Evolutionary conservation across 2,797 vertebrate genomes (phyloP).

Genomic region (Psittacula echo): DNA sequence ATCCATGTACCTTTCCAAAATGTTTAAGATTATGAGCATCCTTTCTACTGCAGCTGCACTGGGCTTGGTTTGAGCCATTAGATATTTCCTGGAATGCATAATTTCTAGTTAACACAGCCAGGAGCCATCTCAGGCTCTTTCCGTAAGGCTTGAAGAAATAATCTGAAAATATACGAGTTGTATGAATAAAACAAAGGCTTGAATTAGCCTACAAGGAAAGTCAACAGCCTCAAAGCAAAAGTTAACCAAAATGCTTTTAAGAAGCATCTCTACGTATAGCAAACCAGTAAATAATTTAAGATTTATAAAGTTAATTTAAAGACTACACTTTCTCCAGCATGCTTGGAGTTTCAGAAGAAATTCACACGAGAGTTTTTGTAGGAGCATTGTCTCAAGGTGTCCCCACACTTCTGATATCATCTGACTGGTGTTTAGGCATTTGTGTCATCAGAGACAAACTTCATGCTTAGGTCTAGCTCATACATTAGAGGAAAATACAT

Average conservation of each 20-base stretch:
- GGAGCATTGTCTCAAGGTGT: not conserved
- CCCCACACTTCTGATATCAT: not conserved
- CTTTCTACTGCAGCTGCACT: not conserved
- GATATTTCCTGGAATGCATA: not conserved
- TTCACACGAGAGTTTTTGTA: not conserved
- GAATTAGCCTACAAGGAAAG: not conserved
- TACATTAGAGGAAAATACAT: not conserved
- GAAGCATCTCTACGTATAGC: not conserved
- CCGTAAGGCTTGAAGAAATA: not conserved
- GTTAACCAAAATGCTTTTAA: not conserved
- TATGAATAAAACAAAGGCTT: not conserved
- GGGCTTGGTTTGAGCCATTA: slow-evolving; percentile 7
- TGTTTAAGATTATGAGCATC: not conserved
- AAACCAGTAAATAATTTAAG: not conserved
- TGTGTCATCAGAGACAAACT: not conserved
- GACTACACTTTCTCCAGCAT: not conserved
- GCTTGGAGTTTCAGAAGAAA: not conserved
- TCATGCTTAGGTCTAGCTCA: not conserved
- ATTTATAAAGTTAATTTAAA: not conserved
- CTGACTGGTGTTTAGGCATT: not conserved
- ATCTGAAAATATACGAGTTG: not conserved
- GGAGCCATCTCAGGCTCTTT: not conserved
- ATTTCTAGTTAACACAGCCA: slow-evolving; percentile 18
- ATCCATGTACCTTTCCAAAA: not conserved
- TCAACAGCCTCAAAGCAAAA: not conserved